Conservation (phyloP, 2,888 invertebrate genomes). For the Ganaspis brasiliensis region DNA sequence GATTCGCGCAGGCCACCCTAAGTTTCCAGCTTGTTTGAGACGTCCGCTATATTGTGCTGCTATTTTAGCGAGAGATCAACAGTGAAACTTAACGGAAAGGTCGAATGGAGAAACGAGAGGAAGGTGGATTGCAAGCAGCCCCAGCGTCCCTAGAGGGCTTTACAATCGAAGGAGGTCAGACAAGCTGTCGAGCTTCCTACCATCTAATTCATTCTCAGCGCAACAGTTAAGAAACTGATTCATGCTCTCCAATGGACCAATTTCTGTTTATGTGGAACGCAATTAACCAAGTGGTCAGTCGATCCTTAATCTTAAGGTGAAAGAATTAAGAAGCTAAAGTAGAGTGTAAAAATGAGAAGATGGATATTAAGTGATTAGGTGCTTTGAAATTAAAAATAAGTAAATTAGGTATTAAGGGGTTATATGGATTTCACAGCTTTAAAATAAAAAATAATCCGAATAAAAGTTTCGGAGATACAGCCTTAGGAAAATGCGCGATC, state of each 20-base stretch:
- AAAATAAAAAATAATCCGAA: too few species aligned
- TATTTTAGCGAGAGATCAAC: slow-evolving; percentile 47
- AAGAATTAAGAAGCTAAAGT: too few species aligned
- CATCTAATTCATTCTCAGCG: slow-evolving; percentile 11
- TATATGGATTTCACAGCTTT: too few species aligned
- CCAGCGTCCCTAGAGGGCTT: slow-evolving; percentile 65
- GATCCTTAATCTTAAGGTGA: background rate
- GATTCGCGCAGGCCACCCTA: slow-evolving; percentile 46
- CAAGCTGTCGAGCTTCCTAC: slow-evolving; percentile 46
- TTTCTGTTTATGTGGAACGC: background rate
- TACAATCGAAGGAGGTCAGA: slow-evolving; percentile 54
- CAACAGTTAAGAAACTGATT: slow-evolving; percentile 30
- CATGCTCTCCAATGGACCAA: background rate
- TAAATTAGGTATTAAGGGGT: too few species aligned
- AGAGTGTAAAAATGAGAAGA: too few species aligned
- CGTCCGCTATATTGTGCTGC: slow-evolving; percentile 49
- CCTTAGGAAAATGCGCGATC: too few species aligned
- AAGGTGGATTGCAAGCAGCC: slow-evolving; percentile 51
- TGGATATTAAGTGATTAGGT: too few species aligned
- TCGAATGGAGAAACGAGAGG: slow-evolving; percentile 50
- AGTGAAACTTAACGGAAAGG: slow-evolving; percentile 20
- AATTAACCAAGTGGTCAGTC: background rate
- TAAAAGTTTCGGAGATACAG: too few species aligned
- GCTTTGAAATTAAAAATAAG: too few species aligned
- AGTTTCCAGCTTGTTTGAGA: slow-evolving; percentile 34